Base-by-base conservation (phyloP, 2,113 vertebrate genomes). In the Microtus pennsylvanicus region DNA sequence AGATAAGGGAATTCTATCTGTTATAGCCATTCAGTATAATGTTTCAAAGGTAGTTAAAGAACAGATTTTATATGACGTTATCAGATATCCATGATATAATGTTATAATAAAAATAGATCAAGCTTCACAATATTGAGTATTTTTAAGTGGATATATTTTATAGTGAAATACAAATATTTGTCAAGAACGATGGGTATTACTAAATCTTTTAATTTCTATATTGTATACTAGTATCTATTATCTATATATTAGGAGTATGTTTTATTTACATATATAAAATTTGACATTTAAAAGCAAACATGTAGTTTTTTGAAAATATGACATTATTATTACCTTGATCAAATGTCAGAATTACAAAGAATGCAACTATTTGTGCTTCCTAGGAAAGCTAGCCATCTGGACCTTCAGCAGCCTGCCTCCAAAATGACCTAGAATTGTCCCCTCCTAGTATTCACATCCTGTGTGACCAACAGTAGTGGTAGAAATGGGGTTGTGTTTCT, bases 121-220 rank as follows among this genome's bases (percentile, higher is more conserved):
- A 91, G 76, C 91, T 89, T 70, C n/a, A 52, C 33, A 88, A 91
- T 65, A 72, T 1, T 52, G n/a, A n/a, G 22, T n/a, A 55, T 52
- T 90, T 78, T 90, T 93, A 67, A 28, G 81, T 83, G 78, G 95
- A 14, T 77, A 88, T 14, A 67, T 89, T 81, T 77, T 87, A 86
- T 63, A 80, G 33, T 45, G 16, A 50, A 81, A 74, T 42, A 47
- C 30, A 91, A 87, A 75, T 87, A 38, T 30, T 33, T 83, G 24
- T 58, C 69, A 69, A 47, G 87, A 92, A 47, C 42, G 76, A 4
- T 89, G 45, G 26, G 47, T 86, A 52, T 77, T 93, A 93, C 42
- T 81, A 38, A 93, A 93, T 75, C 24, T 91, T 94, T 90, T 72
- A 76, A 78, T 80, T 88, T 94, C 70, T 94, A n/a, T 45, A 76